Evolutionary conservation across 2,888 invertebrate genomes (phyloP).

Genomic region (Epiblema foenella): DNA sequence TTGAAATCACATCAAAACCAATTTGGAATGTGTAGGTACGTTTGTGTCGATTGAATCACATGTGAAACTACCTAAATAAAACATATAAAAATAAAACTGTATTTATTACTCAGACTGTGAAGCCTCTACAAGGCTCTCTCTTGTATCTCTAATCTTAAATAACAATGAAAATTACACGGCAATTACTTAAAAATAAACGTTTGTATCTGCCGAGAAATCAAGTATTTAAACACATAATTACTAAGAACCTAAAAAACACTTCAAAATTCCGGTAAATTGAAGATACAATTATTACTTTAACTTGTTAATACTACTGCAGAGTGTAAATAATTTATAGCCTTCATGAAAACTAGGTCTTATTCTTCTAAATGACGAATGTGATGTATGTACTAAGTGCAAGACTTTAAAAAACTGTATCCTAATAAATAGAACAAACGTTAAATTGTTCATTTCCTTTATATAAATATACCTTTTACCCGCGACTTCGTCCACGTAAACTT

Average conservation of each 20-base stretch:
- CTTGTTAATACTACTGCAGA: too few species aligned
- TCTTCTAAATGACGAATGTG: too few species aligned
- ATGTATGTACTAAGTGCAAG: too few species aligned
- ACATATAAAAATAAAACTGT: background rate
- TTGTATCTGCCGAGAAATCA: conserved; percentile 30
- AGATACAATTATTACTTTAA: too few species aligned
- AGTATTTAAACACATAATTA: conserved; percentile 18
- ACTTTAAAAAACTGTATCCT: background rate
- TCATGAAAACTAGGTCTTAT: too few species aligned
- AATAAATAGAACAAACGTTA: too few species aligned
- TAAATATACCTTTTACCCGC: too few species aligned
- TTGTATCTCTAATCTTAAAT: conserved; percentile 16
- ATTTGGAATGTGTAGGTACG: background rate
- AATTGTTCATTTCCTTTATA: too few species aligned
- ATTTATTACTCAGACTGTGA: background rate
- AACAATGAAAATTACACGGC: conserved; percentile 37
- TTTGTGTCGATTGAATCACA: background rate
- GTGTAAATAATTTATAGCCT: too few species aligned
- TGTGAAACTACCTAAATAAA: background rate
- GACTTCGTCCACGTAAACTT: too few species aligned
- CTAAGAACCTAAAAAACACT: background rate
- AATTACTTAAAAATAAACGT: conserved; percentile 32
- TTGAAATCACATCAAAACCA: background rate
- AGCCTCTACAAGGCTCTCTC: background rate
- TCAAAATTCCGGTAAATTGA: background rate